These are phyloP conservation scores for Pheosia gnoma DNA, from an alignment of 2,888 invertebrate genomes.

Conservation along the genomic window DNA sequence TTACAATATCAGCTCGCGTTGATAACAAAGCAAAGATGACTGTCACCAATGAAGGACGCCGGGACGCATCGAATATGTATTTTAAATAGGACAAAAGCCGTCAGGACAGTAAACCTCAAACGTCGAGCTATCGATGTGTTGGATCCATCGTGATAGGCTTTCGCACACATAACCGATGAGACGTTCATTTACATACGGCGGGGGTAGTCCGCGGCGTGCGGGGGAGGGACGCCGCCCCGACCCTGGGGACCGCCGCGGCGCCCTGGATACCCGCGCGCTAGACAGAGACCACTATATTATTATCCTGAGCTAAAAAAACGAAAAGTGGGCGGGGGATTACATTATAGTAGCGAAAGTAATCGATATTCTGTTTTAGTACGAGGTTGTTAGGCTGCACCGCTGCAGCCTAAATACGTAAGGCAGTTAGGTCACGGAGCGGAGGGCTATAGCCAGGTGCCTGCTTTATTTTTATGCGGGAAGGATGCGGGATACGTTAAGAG, in stretches of 20 bases:
- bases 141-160: conserved; percentile 54
- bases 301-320: conserved; percentile 79
- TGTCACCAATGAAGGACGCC: conserved; percentile 50
- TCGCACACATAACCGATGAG: conserved; percentile 71
- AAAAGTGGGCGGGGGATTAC: conserved; percentile 85
- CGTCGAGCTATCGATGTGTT: conserved; percentile 57
- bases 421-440: conserved; percentile 73
- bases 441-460: conserved; percentile 43
- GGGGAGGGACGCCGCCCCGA: conserved; percentile 54
- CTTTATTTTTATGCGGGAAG: conserved; percentile 46
- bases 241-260: conserved; percentile 60
- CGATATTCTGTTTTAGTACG: conserved; percentile 85
- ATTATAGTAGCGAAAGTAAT: conserved; percentile 85
- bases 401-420: conserved; percentile 79
- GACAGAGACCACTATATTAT: conserved; percentile 79
- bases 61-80: conserved; percentile 70
- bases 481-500: conserved; percentile 42
- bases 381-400: conserved; percentile 79
- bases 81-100: conserved; percentile 81
- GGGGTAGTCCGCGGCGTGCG: conserved; percentile 53
- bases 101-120: conserved; percentile 81
- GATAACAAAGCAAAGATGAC: conserved; percentile 37
- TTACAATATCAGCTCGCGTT: conserved; percentile 39
- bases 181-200: conserved; percentile 84
- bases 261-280: conserved; percentile 55